Evolutionary conservation across 2,888 invertebrate species (phyloP).

Genomic region (Rhogogaster chlorosoma): DNA sequence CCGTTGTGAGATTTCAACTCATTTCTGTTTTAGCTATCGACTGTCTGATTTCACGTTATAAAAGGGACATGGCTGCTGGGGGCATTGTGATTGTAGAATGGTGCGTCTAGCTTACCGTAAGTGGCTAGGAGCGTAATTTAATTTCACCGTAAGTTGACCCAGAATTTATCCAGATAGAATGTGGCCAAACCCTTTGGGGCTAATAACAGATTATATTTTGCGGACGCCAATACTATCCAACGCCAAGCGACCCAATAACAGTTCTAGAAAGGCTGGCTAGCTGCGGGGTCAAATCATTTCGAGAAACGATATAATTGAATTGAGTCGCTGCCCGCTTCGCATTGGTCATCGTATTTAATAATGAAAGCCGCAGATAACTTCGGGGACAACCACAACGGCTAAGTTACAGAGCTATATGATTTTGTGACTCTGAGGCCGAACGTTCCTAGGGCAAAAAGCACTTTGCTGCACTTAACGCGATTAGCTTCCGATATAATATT

Average conservation of each 20-base stretch:
- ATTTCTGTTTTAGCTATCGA: background rate
- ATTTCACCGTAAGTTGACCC: slow-evolving; percentile 31
- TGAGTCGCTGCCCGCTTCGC: slow-evolving; percentile 31
- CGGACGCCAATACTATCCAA: slow-evolving; percentile 3
- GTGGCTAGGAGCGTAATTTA: slow-evolving; percentile 29
- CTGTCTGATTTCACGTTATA: background rate
- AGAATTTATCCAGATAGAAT: slow-evolving; percentile 44
- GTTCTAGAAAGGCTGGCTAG: slow-evolving; percentile 12
- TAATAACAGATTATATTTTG: slow-evolving; percentile 45
- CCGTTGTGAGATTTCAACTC: background rate
- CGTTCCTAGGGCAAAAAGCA: slow-evolving; percentile 3
- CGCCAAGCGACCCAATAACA: slow-evolving; percentile 14
- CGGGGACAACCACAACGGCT: slow-evolving; percentile 30
- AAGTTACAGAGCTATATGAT: slow-evolving; percentile 39
- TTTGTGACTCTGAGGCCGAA: slow-evolving; percentile 22
- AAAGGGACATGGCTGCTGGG: background rate
- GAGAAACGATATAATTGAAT: slow-evolving; percentile 51
- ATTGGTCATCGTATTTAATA: slow-evolving; percentile 50
- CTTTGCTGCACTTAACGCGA: slow-evolving; percentile 48
- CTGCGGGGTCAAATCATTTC: slow-evolving; percentile 47
- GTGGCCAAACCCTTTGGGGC: slow-evolving; percentile 40
- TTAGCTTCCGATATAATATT: slow-evolving; percentile 47
- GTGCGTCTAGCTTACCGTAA: slow-evolving; percentile 29
- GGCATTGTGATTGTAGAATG: background rate
- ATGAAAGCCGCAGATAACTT: slow-evolving; percentile 43